Evolutionary conservation across 2,113 vertebrate species (phyloP).

Genomic region (Chitala chitala): DNA sequence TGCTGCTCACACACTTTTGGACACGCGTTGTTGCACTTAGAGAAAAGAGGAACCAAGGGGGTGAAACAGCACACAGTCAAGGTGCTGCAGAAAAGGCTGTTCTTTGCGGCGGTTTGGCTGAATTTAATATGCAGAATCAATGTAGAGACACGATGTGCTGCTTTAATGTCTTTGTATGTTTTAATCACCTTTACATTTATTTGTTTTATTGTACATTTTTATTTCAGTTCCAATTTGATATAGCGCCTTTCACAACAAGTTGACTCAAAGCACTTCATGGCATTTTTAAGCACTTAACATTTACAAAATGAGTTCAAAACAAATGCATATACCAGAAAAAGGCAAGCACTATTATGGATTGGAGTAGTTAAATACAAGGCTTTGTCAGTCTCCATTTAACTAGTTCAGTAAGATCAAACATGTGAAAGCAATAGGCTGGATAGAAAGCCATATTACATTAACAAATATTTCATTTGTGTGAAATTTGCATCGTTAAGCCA

Average conservation of each 20-base stretch:
- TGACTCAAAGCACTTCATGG: too few relatives aligned
- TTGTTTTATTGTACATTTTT: too few relatives aligned
- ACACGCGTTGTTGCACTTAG: constrained; percentile 17
- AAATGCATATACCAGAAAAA: neutral
- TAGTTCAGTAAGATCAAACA: constrained; percentile 11
- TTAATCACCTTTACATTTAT: too few relatives aligned
- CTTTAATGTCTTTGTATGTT: neutral
- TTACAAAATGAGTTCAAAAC: too few relatives aligned
- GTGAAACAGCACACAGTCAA: neutral
- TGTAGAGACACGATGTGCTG: neutral
- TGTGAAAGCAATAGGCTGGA: constrained; percentile 38
- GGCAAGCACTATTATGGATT: too few relatives aligned
- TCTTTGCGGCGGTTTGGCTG: too few relatives aligned
- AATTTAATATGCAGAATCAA: neutral
- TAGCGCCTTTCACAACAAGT: too few relatives aligned
- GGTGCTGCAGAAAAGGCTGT: neutral
- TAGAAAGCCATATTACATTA: constrained; percentile 35
- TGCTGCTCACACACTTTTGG: constrained; percentile 20
- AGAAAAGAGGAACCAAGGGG: constrained; percentile 24
- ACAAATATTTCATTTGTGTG: constrained; percentile 3
- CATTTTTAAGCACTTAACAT: too few relatives aligned
- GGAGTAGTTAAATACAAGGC: too few relatives aligned
- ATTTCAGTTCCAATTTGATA: too few relatives aligned
- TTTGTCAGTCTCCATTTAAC: neutral
- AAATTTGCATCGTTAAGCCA: neutral